Evolutionary conservation across 2,888 invertebrate genomes (phyloP).

Genomic region (Busseola fusca): DNA sequence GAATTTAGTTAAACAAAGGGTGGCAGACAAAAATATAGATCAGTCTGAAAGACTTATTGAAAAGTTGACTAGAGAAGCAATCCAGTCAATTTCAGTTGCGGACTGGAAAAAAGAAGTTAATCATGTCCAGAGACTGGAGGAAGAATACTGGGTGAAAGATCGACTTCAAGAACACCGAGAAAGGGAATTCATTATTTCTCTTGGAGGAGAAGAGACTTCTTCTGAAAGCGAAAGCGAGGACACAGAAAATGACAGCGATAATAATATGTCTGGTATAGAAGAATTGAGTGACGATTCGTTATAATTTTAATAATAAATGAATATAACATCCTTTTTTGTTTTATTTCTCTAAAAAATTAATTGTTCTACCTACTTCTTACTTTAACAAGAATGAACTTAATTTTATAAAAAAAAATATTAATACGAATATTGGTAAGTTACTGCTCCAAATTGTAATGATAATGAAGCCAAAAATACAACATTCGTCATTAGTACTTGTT

Average conservation of each 20-base stretch:
- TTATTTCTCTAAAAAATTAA: too few relatives aligned
- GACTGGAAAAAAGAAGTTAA: slow-evolving; percentile 17
- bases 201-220: slow-evolving; percentile 14
- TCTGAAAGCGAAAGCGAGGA: slow-evolving; percentile 11
- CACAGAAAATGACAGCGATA: background rate
- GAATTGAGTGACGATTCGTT: background rate
- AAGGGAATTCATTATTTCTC: slow-evolving; percentile 4
- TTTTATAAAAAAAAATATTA: too few relatives aligned
- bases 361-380: too few relatives aligned
- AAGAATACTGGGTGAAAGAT: slow-evolving; percentile 19
- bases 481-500: too few relatives aligned
- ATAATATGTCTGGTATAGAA: slow-evolving; percentile 10
- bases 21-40: slow-evolving; percentile 62
- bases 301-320: slow-evolving; percentile 1
- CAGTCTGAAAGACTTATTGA: slow-evolving; percentile 62
- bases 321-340: too few relatives aligned
- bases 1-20: slow-evolving; percentile 61
- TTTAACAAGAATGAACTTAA: too few relatives aligned
- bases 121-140: slow-evolving; percentile 5
- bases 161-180: slow-evolving; percentile 8
- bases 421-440: too few relatives aligned
- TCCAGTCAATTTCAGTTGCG: background rate
- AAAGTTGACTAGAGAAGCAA: slow-evolving; percentile 29
- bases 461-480: too few relatives aligned
- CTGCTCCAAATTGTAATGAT: too few relatives aligned